Evolutionary conservation across 2,113 vertebrate species (phyloP).

Genomic region (Electrona antarctica): DNA sequence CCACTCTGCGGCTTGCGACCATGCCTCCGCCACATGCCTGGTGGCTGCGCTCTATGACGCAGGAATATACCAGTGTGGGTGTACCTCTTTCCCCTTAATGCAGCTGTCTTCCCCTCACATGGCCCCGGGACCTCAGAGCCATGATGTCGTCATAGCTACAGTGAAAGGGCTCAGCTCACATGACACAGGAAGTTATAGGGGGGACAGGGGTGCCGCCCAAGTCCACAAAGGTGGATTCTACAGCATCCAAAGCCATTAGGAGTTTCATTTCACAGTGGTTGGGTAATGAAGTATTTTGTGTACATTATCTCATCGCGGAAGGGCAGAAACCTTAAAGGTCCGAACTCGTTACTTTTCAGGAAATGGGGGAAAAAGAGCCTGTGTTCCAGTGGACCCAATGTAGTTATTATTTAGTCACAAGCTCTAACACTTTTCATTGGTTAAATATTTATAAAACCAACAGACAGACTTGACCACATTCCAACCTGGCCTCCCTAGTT

Average conservation of each 20-base stretch:
- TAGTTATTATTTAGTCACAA: too few relatives aligned
- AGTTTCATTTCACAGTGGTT: conserved; percentile 27
- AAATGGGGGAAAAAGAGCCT: too few relatives aligned
- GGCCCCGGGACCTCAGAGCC: conserved; percentile 32
- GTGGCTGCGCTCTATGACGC: conserved; percentile 57
- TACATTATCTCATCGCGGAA: not conserved
- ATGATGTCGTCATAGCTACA: conserved; percentile 66
- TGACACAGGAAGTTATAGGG: conserved; percentile 39
- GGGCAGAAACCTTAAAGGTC: too few relatives aligned
- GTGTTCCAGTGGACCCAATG: too few relatives aligned
- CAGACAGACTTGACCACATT: too few relatives aligned
- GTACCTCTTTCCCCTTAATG: conserved; percentile 70
- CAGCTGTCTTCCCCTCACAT: conserved; percentile 49
- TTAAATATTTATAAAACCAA: too few relatives aligned
- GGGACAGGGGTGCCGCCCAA: conserved; percentile 10
- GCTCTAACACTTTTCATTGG: too few relatives aligned
- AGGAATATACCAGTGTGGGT: conserved; percentile 55
- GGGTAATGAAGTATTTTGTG: conserved; percentile 12
- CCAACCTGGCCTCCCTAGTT: too few relatives aligned
- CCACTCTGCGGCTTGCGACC: conserved; percentile 53
- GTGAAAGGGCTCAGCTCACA: conserved; percentile 36
- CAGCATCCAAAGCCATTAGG: not conserved
- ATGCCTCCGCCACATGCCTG: conserved; percentile 35
- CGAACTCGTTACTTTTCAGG: too few relatives aligned
- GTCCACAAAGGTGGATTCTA: conserved; percentile 4